These are phyloP conservation scores for Cyprinodon brontotheroides DNA, from an alignment of 2,113 vertebrate genomes.

Conservation along the genomic window DNA sequence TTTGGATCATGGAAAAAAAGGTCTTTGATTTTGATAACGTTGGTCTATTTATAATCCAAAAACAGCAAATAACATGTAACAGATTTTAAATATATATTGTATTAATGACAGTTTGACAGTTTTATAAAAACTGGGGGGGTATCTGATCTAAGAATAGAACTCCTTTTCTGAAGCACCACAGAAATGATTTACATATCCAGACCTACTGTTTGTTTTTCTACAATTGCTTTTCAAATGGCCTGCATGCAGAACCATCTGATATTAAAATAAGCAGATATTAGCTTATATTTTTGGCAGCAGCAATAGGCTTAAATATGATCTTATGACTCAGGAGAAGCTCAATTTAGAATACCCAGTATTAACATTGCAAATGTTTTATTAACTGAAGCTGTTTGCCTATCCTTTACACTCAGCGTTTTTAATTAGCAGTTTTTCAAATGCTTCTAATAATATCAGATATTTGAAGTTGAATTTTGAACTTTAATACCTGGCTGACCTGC, in stretches of 20 bases:
- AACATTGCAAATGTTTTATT: not conserved
- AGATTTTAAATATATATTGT: constrained; percentile 19
- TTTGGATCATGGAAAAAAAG: not conserved
- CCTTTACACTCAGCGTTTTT: not conserved
- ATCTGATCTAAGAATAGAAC: constrained; percentile 43
- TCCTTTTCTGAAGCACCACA: not conserved
- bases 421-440: not conserved
- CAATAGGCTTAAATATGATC: not conserved
- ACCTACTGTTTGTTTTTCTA: not conserved
- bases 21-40: not conserved
- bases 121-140: constrained; percentile 3
- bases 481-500: not conserved
- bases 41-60: not conserved
- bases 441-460: not conserved
- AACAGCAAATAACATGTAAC: not conserved
- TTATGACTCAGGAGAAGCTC: not conserved
- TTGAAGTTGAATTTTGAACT: not conserved
- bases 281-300: not conserved
- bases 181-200: constrained; percentile 30
- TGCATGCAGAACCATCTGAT: not conserved
- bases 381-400: not conserved
- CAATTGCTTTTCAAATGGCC: not conserved
- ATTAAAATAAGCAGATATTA: not conserved
- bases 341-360: not conserved
- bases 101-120: constrained; percentile 24